Evolutionary conservation across 2,888 invertebrate species (phyloP), one percentile per base, ranked within the genome.

Genomic region (Digitonthophagus gazella): DNA sequence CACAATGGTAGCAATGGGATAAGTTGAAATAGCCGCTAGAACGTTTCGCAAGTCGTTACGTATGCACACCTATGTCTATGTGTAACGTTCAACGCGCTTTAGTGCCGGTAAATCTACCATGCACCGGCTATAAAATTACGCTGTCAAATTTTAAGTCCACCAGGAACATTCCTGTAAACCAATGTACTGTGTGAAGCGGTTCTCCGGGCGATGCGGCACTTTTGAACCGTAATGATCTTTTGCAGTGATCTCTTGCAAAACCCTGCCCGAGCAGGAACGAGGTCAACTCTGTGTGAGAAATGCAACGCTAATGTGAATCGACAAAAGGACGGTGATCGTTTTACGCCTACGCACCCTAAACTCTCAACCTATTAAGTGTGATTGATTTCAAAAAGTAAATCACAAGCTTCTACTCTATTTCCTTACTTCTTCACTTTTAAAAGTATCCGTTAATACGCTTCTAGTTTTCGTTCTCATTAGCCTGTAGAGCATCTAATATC

Each of bases 261-360:
- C 79, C 77, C 28, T 44, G 75, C 76, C 77, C 77, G 74, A 74
- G 77, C 76, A 76, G 76, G 71, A 80, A 78, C 77, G 79, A 77
- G 79, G 79, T 79, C 79, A 79, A 75, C 78, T 77, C 28, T 44
- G n/a, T 44, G 76, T 76, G 78, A 77, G 79, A 79, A 80, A 79
- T 79, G 79, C 77, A 78, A 79, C 76, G 76, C 72, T 74, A 78
- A 79, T 75, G 77, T 73, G 76, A 76, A 75, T 75, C 76, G 77
- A 76, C 73, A 64, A 66, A 69, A 61, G 67, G 55, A 58, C 54
- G 67, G 19, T 57, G 76, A 77, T 79, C 78, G 78, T 72, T 78
- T n/a, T 77, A 76, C 79, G 78, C 79, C 79, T 78, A 79, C 79
- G 76, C 78, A 57, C 58, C 61, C 28, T 44, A 44, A 44, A 44